Percentiles rank a stretch among this genome's conserved stretches.
Evolutionary conservation across 2,888 invertebrate genomes (phyloP).

Genomic region (Pocota personata): DNA sequence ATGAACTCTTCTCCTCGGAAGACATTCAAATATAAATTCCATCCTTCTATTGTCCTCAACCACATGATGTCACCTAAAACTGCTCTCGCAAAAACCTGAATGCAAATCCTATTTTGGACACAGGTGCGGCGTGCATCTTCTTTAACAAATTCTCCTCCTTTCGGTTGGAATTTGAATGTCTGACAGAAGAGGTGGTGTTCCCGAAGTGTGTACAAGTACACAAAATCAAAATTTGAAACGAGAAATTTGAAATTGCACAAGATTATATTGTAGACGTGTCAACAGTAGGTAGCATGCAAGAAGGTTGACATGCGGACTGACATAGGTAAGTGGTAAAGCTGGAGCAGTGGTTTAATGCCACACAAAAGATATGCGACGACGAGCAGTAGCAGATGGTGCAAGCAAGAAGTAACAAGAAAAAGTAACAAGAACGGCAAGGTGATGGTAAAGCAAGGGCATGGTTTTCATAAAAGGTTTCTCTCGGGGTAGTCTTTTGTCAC

Average conservation of each 20-base stretch:
- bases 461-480: constrained; percentile 35
- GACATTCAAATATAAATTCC: constrained; percentile 48
- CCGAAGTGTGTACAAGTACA: constrained; percentile 37
- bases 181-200: constrained; percentile 3
- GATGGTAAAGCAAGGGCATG: not conserved
- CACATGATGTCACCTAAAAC: constrained; percentile 60
- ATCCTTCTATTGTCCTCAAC: constrained; percentile 40
- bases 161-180: constrained; percentile 33
- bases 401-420: constrained; percentile 18
- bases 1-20: constrained; percentile 1
- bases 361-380: constrained; percentile 55
- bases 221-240: constrained; percentile 69
- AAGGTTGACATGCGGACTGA: constrained; percentile 71
- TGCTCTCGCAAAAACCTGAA: constrained; percentile 44
- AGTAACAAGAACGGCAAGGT: constrained; percentile 9
- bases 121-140: constrained; percentile 70
- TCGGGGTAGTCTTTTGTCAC: too few species aligned
- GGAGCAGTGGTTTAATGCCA: constrained; percentile 59
- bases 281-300: constrained; percentile 68
- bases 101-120: constrained; percentile 71
- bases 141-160: constrained; percentile 56
- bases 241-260: constrained; percentile 68
- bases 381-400: constrained; percentile 62
- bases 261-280: constrained; percentile 72
- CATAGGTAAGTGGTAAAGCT: constrained; percentile 64